Evolutionary conservation across 2,888 invertebrate species (phyloP).

Genomic region (Onthophagus sagittarius): DNA sequence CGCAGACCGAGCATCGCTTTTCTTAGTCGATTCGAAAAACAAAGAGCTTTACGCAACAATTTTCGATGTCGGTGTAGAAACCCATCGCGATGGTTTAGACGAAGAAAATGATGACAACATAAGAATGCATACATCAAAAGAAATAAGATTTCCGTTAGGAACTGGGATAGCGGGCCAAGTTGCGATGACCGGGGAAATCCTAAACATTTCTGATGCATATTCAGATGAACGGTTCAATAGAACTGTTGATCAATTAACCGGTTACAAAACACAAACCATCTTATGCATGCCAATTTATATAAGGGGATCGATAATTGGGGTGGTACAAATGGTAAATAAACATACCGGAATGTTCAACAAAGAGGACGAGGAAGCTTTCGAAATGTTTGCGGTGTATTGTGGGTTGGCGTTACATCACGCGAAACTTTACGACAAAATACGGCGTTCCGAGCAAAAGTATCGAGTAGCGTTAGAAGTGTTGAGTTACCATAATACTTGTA

Average conservation of each 20-base stretch:
- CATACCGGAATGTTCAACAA: constrained; percentile 55
- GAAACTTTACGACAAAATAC: constrained; percentile 77
- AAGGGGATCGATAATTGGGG: constrained; percentile 69
- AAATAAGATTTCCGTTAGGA: constrained; percentile 67
- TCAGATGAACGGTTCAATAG: constrained; percentile 73
- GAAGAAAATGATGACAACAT: constrained; percentile 30
- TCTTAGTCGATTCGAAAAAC: constrained; percentile 70
- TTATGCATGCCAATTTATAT: constrained; percentile 87
- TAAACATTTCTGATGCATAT: constrained; percentile 82
- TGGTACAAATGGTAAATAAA: constrained; percentile 84
- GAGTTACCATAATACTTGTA: constrained; percentile 78
- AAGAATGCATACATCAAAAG: constrained; percentile 47
- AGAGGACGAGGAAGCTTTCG: constrained; percentile 78
- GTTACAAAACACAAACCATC: constrained; percentile 68
- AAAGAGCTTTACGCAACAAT: constrained; percentile 77
- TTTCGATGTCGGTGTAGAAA: constrained; percentile 63
- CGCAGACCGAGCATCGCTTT: constrained; percentile 80
- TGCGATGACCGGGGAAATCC: constrained; percentile 71
- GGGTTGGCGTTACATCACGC: constrained; percentile 83
- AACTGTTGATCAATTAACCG: constrained; percentile 63
- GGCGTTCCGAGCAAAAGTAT: constrained; percentile 79
- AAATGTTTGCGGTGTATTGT: constrained; percentile 80
- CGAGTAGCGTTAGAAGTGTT: constrained; percentile 76
- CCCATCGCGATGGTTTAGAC: constrained; percentile 33
- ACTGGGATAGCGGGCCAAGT: constrained; percentile 76